phyloP scores from a whole-genome alignment of 2,888 invertebrate genomes.

The Fabriciana adippe region DNA sequence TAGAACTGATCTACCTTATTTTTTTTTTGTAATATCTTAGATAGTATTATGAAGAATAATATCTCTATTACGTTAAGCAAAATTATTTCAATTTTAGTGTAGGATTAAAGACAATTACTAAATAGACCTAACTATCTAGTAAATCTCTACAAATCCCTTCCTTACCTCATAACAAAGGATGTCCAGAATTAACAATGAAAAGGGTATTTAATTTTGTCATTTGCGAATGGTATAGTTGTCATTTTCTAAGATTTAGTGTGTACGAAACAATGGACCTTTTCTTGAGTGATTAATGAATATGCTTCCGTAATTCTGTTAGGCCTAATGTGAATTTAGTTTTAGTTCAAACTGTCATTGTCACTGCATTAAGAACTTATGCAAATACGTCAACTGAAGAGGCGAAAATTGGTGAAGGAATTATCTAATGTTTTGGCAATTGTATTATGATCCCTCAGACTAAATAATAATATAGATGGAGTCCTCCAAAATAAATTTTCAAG shows the following conservation, averaged over 20 bases:
- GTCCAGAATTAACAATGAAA: slow-evolving; percentile 32
- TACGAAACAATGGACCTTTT: slow-evolving; percentile 65
- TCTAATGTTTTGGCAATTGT: too few species aligned
- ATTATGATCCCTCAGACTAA: too few species aligned
- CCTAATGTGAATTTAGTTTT: slow-evolving; percentile 18
- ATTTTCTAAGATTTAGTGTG: slow-evolving; percentile 62
- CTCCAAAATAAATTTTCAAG: too few species aligned
- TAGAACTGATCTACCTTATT: too few species aligned
- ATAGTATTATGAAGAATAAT: too few species aligned
- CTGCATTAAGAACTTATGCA: too few species aligned
- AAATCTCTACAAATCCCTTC: slow-evolving; percentile 9
- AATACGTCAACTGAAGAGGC: too few species aligned
- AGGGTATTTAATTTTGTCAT: slow-evolving; percentile 36
- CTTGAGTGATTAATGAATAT: slow-evolving; percentile 73
- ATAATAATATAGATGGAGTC: too few species aligned
- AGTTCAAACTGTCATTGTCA: background rate
- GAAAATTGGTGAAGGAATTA: too few species aligned
- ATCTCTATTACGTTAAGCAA: background rate
- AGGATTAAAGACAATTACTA: background rate
- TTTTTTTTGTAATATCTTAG: too few species aligned
- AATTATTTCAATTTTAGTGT: slow-evolving; percentile 3
- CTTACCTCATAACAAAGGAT: slow-evolving; percentile 29
- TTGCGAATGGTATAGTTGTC: slow-evolving; percentile 44
- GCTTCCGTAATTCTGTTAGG: slow-evolving; percentile 59
- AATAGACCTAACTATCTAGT: background rate